A percentile compares a stretch with the other conserved stretches of the same genome.
phyloP scores from a whole-genome alignment of 2,797 vertebrate genomes.

The Brachymystax lenok region DNA sequence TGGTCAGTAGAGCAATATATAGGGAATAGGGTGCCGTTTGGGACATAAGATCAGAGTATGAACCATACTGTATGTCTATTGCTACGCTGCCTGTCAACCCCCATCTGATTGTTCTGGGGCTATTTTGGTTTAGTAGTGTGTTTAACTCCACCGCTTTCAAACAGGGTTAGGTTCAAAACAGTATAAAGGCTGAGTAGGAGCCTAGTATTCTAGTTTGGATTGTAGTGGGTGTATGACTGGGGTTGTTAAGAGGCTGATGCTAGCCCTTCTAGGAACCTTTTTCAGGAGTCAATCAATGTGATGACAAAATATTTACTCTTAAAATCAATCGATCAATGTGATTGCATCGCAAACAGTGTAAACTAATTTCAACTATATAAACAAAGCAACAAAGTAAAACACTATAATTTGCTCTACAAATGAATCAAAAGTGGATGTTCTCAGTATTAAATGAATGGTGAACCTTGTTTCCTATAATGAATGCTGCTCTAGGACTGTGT shows the following conservation, averaged over 20 bases:
- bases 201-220: neutral
- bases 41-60: neutral
- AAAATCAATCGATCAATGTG: no score
- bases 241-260: no score
- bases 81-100: neutral
- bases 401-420: no score
- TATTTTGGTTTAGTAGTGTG: no score
- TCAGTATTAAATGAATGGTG: no score
- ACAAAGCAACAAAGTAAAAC: no score
- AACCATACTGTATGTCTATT: neutral
- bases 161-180: neutral
- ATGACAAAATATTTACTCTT: neutral
- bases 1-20: neutral
- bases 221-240: no score
- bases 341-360: no score
- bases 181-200: neutral
- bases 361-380: no score
- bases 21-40: neutral
- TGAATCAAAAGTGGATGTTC: no score
- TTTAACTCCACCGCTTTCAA: no score
- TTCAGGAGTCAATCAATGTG: neutral
- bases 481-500: conserved; percentile 35
- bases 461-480: conserved; percentile 18
- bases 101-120: neutral
- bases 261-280: neutral